Evolutionary conservation across 2,113 vertebrate species (phyloP).

Genomic region (Verasper variegatus): DNA sequence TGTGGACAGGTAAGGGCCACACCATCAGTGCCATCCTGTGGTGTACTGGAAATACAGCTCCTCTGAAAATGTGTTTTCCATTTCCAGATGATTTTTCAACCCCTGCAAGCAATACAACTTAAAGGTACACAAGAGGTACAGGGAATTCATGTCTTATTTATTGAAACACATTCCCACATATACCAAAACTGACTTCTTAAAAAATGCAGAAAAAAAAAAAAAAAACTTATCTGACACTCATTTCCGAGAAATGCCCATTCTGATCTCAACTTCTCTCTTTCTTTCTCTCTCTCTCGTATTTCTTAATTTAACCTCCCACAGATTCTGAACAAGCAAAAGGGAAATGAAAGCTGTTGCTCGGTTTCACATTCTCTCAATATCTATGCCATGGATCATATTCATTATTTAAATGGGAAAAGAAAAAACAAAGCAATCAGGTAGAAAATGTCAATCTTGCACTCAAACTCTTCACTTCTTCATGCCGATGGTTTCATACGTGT

Average conservation of each 20-base stretch:
- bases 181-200: not conserved
- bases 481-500: slow-evolving; percentile 80
- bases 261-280: slow-evolving; percentile 38
- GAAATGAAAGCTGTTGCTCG: not conserved
- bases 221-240: not conserved
- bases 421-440: not conserved
- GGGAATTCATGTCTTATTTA: not conserved
- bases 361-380: slow-evolving; percentile 3
- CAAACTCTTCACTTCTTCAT: slow-evolving; percentile 56
- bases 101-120: not conserved
- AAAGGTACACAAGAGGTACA: not conserved
- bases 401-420: not conserved
- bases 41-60: slow-evolving; percentile 21
- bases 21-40: slow-evolving; percentile 63
- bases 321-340: slow-evolving; percentile 12
- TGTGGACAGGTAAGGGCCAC: not conserved
- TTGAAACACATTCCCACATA: not conserved
- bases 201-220: too few relatives aligned
- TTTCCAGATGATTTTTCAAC: too few relatives aligned
- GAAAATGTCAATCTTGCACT: not conserved
- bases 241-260: not conserved
- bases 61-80: too few relatives aligned
- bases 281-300: not conserved
- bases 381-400: not conserved
- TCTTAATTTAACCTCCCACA: slow-evolving; percentile 8